Conservation (phyloP, 2,888 invertebrate species). For the Metallyticus violacea region DNA sequence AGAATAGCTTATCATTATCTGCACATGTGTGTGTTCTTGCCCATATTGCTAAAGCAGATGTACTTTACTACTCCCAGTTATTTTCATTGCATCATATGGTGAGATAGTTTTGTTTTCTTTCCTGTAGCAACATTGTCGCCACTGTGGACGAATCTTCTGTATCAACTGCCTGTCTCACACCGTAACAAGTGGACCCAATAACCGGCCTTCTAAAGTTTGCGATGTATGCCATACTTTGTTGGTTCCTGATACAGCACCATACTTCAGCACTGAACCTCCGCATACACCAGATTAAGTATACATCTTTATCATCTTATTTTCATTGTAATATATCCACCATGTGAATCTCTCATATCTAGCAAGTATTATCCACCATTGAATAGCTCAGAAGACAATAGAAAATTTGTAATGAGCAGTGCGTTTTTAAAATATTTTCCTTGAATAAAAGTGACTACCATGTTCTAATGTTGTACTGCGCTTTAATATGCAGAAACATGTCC, state of each 20-base stretch:
- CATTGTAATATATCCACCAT: too few species aligned
- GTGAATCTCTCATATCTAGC: not conserved
- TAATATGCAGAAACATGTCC: not conserved
- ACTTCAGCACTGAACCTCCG: conserved; percentile 82
- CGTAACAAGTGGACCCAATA: conserved; percentile 81
- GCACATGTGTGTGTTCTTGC: too few species aligned
- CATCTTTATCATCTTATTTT: not conserved
- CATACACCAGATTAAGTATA: conserved; percentile 49
- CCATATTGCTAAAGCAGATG: too few species aligned
- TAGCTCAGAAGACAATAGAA: not conserved
- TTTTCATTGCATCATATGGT: too few species aligned
- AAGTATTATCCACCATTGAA: not conserved
- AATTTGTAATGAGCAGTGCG: not conserved
- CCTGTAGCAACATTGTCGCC: conserved; percentile 78
- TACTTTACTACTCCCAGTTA: too few species aligned
- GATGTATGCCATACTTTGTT: conserved; percentile 96
- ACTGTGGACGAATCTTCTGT: conserved; percentile 97
- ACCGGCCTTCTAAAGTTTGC: conserved; percentile 86
- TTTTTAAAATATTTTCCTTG: not conserved
- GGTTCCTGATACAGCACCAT: conserved; percentile 84
- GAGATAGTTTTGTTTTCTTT: not conserved
- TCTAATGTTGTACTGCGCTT: not conserved
- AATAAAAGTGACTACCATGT: not conserved
- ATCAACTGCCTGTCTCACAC: conserved; percentile 73
- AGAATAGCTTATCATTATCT: too few species aligned